phyloP scores from a whole-genome alignment of 2,888 invertebrate species.

The Eurytoma californica region DNA sequence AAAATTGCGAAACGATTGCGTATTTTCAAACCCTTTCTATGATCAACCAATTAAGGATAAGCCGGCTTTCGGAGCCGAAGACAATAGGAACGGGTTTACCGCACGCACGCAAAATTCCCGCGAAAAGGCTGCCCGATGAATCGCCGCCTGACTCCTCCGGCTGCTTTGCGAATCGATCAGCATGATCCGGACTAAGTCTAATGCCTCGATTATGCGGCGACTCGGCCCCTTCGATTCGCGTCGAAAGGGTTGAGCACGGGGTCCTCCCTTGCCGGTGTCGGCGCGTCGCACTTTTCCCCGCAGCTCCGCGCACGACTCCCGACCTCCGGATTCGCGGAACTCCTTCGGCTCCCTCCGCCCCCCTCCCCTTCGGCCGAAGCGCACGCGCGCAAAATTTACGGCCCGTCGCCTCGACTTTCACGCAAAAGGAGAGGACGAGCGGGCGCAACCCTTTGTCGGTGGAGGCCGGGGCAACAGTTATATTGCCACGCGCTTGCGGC shows the following conservation, averaged over 20 bases:
- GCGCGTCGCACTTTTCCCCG: neutral
- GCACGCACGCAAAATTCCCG: no score
- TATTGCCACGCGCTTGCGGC: conserved; percentile 31
- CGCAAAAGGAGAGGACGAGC: conserved; percentile 24
- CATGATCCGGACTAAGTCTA: conserved; percentile 33
- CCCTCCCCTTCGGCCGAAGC: neutral
- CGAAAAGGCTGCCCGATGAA: neutral
- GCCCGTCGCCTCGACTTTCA: conserved; percentile 23
- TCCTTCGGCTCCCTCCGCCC: neutral
- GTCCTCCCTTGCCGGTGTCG: neutral
- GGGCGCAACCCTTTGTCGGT: conserved; percentile 25
- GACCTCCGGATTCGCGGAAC: conserved; percentile 6
- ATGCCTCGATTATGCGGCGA: conserved; percentile 12
- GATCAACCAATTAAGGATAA: no score
- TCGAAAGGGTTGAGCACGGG: neutral
- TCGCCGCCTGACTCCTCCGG: neutral
- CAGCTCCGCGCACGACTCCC: neutral
- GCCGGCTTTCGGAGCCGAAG: no score
- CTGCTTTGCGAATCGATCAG: conserved; percentile 8
- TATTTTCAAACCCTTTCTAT: no score
- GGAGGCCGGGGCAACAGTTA: conserved; percentile 22
- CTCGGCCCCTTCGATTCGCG: neutral
- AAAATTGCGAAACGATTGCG: no score
- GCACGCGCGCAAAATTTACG: conserved; percentile 11
- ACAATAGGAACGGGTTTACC: no score